These are phyloP conservation scores for Aldabrachelys gigantea DNA, from an alignment of 2,113 vertebrate species.

Conservation along the genomic window DNA sequence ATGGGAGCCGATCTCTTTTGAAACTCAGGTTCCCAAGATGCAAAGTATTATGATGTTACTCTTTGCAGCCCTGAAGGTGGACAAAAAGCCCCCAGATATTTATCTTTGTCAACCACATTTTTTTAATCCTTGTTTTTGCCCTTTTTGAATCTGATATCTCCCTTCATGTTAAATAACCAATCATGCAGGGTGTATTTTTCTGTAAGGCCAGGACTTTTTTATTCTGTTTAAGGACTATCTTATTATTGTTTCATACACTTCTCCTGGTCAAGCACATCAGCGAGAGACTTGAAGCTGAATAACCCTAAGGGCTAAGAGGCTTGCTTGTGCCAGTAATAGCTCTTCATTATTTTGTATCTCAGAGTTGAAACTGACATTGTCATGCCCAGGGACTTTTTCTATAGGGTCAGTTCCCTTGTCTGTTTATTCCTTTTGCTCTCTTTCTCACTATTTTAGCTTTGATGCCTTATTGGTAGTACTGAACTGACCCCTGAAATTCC, in stretches of 20 bases:
- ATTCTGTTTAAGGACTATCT: no score
- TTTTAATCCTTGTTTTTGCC: not conserved
- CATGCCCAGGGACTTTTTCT: not conserved
- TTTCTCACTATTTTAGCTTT: not conserved
- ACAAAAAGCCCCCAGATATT: not conserved
- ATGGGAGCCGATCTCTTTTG: not conserved
- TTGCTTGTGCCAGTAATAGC: not conserved
- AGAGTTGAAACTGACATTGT: not conserved
- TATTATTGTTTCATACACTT: not conserved
- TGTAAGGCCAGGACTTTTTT: no score
- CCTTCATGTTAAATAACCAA: not conserved
- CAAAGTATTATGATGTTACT: not conserved
- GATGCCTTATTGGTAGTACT: not conserved
- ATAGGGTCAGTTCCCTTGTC: not conserved
- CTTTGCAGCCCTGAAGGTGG: not conserved
- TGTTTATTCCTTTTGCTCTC: not conserved
- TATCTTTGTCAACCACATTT: not conserved
- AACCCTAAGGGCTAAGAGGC: not conserved
- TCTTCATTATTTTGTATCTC: not conserved
- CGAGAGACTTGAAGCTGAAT: not conserved
- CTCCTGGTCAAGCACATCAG: not conserved
- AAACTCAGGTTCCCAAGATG: not conserved
- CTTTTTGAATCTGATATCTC: not conserved
- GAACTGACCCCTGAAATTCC: not conserved
- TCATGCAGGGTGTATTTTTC: not conserved